These are phyloP conservation scores for Puma concolor DNA, from an alignment of 2,113 vertebrate genomes.

Conservation along the genomic window DNA sequence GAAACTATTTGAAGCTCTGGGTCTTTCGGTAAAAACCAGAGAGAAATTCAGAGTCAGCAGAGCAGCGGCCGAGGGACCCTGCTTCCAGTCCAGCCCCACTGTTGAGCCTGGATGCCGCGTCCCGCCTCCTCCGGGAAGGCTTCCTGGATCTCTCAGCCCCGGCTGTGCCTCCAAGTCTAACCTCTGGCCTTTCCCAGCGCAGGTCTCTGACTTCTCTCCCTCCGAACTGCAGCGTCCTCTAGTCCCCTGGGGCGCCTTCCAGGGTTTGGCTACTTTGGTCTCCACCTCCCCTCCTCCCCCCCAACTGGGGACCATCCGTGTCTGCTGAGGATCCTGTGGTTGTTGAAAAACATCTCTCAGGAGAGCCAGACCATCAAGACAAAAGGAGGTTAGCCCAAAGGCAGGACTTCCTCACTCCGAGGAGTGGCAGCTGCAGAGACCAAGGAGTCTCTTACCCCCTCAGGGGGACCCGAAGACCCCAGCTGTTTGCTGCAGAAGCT, in stretches of 20 bases:
- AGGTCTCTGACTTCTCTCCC: background rate
- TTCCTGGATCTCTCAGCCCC: background rate
- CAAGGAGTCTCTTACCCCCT: background rate
- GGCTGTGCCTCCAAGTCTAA: fast-evolving
- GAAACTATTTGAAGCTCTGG: background rate
- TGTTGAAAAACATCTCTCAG: background rate
- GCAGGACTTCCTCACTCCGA: background rate
- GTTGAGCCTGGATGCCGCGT: fast-evolving
- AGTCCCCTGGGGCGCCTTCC: fast-evolving
- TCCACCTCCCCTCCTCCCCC: background rate
- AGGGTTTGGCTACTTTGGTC: background rate
- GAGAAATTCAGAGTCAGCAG: conserved; percentile 52
- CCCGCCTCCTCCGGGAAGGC: background rate
- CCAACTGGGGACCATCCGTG: background rate
- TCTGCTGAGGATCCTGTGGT: background rate
- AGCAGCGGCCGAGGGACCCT: background rate
- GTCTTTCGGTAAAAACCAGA: conserved; percentile 53
- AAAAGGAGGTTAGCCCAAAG: background rate
- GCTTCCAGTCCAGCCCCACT: background rate
- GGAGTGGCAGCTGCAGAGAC: background rate
- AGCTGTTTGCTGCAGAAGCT: no score
- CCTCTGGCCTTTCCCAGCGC: background rate
- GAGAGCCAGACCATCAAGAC: background rate
- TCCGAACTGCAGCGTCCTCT: background rate
- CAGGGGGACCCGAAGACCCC: fast-evolving